Evolutionary conservation across 2,797 vertebrate genomes (phyloP).

Genomic region (Petrocephalus schoutedeni): DNA sequence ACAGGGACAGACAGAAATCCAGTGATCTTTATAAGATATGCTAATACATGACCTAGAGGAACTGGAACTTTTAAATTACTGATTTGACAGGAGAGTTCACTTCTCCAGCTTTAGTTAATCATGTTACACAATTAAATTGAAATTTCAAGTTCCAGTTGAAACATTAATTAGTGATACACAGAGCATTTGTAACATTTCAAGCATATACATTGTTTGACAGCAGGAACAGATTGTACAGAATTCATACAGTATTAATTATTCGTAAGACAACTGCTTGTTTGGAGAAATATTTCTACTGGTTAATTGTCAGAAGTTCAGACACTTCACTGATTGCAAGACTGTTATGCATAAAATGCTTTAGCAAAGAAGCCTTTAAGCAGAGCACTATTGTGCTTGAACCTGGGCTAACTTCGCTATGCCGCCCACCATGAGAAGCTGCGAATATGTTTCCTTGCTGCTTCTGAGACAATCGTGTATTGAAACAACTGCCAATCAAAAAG

Average conservation of each 20-base stretch:
- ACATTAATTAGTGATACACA: not conserved
- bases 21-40: conserved; percentile 24
- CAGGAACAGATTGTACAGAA: not conserved
- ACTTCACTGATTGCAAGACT: conserved; percentile 45
- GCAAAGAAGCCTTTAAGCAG: conserved; percentile 49
- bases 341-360: conserved; percentile 49
- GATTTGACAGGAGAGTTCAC: not conserved
- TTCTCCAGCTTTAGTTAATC: not conserved
- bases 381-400: conserved; percentile 55
- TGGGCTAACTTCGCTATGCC: conserved; percentile 61
- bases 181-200: not conserved
- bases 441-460: conserved; percentile 65
- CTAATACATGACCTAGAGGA: conserved; percentile 14
- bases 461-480: conserved; percentile 64
- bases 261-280: not conserved
- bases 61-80: not conserved
- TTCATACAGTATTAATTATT: not conserved
- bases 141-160: not conserved
- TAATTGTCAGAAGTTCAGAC: not conserved
- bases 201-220: not conserved
- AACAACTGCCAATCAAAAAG: conserved; percentile 61
- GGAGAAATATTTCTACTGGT: not conserved
- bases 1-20: conserved; percentile 18
- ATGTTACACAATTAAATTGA: not conserved
- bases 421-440: conserved; percentile 65